These are phyloP conservation scores for Pocillopora grandis DNA, from an alignment of 92 coral and sea anemone genomes.

Conservation along the genomic window DNA sequence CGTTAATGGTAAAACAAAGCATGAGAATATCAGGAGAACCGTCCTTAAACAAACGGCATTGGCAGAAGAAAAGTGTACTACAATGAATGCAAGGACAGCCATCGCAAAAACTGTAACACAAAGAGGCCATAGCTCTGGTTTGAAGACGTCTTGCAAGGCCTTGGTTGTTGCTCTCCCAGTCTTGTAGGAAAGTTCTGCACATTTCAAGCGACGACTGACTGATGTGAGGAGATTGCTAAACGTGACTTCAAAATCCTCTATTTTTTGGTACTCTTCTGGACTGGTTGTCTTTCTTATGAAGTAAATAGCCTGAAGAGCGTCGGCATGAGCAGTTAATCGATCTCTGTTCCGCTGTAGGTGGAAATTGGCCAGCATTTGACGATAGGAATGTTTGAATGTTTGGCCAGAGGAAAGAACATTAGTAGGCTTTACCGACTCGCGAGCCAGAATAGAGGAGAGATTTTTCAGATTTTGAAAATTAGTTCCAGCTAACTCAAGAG, in stretches of 20 bases:
- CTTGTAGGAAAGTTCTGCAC: constrained; percentile 1
- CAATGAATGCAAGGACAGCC: background rate
- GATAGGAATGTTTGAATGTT: background rate
- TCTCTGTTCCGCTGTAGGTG: background rate
- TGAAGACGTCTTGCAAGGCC: constrained; percentile 1
- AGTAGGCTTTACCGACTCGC: background rate
- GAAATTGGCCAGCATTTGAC: constrained; percentile 4
- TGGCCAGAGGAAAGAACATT: constrained; percentile 3
- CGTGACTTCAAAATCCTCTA: background rate
- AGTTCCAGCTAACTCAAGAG: constrained; percentile 14
- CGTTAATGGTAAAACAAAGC: background rate
- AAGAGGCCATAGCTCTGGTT: constrained; percentile 6
- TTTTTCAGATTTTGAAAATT: background rate
- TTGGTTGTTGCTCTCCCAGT: background rate
- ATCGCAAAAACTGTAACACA: background rate
- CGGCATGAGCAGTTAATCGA: background rate
- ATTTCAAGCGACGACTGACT: background rate
- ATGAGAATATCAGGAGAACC: background rate
- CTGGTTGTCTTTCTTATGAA: background rate
- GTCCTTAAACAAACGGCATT: background rate
- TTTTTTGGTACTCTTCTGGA: background rate
- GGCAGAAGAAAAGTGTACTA: background rate
- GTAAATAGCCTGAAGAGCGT: background rate
- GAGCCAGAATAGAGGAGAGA: background rate
- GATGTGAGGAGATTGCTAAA: background rate